Percentiles rank a stretch among this genome's conserved stretches.
Conservation (phyloP, 2,113 vertebrate species). For the Acanthisitta chloris region DNA sequence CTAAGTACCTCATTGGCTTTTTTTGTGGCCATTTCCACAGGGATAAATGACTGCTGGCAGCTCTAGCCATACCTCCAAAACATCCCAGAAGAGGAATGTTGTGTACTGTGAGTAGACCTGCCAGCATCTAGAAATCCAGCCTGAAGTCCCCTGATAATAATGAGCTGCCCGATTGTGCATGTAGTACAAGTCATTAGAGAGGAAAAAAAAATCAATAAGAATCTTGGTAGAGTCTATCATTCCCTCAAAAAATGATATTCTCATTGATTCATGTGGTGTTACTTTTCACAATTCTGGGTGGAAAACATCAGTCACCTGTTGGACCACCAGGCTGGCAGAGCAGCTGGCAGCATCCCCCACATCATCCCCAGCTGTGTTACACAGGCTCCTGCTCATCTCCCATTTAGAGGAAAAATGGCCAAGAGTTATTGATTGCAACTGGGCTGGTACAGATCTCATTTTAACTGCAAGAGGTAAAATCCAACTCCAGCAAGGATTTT, state of each 20-base stretch:
- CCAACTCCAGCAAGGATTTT: background rate
- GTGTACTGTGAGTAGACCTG: background rate
- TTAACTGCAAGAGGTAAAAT: background rate
- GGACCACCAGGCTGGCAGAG: conserved; percentile 1
- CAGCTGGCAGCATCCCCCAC: background rate
- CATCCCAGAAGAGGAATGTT: background rate
- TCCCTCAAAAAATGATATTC: conserved; percentile 59
- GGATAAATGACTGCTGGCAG: background rate
- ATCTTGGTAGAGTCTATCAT: background rate
- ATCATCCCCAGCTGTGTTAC: background rate
- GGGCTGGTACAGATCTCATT: background rate
- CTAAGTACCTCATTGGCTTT: background rate
- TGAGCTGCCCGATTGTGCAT: conserved; percentile 38
- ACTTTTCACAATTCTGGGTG: background rate
- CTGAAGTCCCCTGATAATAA: conserved; percentile 34
- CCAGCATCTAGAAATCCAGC: conserved; percentile 8
- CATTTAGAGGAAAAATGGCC: background rate
- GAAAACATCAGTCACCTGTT: conserved; percentile 29
- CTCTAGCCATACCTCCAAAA: background rate
- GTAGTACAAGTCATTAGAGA: conserved; percentile 60
- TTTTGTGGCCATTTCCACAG: background rate
- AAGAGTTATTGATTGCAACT: background rate
- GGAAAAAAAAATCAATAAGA: conserved; percentile 31
- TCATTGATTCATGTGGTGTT: conserved; percentile 26
- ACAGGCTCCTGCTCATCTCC: background rate